Base-by-base conservation (phyloP, 2,113 vertebrate genomes). In the Brienomyrus longianalis region DNA sequence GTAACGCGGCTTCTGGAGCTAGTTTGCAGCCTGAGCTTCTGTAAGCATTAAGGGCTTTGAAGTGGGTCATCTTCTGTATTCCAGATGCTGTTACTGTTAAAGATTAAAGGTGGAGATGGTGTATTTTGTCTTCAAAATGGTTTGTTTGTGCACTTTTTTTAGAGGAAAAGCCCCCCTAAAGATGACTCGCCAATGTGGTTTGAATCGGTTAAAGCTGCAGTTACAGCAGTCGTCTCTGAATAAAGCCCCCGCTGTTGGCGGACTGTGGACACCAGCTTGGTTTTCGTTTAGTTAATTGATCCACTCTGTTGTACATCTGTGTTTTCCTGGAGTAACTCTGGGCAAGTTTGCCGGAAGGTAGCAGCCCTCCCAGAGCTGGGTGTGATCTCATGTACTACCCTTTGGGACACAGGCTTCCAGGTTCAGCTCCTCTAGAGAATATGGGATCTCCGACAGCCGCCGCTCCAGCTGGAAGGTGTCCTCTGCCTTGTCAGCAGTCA, bases 401-500 rank as follows among this genome's bases (percentile, higher is more conserved):
- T 23, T 35, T 56, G n/a, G 91, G 92, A 89, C 94, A 45, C 91
- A 97, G 97, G 95, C 93, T 91, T 94, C 96, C 47, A 92, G 93
- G 52, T 93, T 96, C 92, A 94, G 95, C 85, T 95, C 96, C 0
- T 91, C 93, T 89, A 96, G 96, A 96, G 96, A 96, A 87, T 97
- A 97, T 94, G 93, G 93, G 92, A 92, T 94, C 89, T 94, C 95
- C 83, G 96, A 97, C 89, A 94, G 94, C 48, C 91, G 77, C 88
- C 94, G 96, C 91, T 93, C 93, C 90, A 95, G 93, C 90, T 97
- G 96, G 97, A 98, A 97, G 91, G 92, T 96, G 88, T 93, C 95
- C 8, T 92, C 96, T 0, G 93, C 97, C 91, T 93, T 96, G 90
- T 93, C 95, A 0, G 77, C 94, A 6, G 91, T 94, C 3, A 92